Base-by-base conservation (phyloP, 2,888 invertebrate genomes). In the Electrophaes corylata region DNA sequence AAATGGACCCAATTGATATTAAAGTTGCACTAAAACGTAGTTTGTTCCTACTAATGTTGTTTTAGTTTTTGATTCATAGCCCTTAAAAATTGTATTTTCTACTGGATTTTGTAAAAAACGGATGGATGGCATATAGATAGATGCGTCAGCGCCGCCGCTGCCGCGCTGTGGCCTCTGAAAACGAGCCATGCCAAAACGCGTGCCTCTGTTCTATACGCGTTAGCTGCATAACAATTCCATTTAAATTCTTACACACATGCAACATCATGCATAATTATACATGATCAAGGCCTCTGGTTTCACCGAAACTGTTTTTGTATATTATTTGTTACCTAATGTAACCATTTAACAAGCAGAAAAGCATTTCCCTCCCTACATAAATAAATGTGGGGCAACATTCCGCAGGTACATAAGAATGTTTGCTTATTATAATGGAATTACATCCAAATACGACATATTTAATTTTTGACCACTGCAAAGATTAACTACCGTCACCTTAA, bases 211-310 rank as follows among this genome's bases (percentile, higher is more conserved):
- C 61, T 64, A 65, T 72, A 64, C 74, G 77, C 76, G 75, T 75
- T 78, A 68, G 73, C 70, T 76, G 84, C 84, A 84, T 84, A 82
- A 81, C 81, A 85, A 84, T 84, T 69, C 67, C 65, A 66, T 73
- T 72, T 69, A 67, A 67, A 69, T 67, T 70, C 67, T 54, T 65
- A 66, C 55, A 70, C 57, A 10, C 66, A 65, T 73, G 71, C 73
- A 69, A 73, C 71, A 70, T 40, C 6, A 66, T 65, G 68, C 70
- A 65, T 68, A 44, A 66, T 20, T 66, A 64, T 57, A 69, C 49
- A 73, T 69, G 56, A 60, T 67, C 46, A 66, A 69, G 40, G 29
- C 19, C 37, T n/a, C 20, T 35, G 31, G 40, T 44, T 58, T 14
- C 29, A 52, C 26, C 40, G 18, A 40, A 23, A 26, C 33, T 40